Percentiles rank a stretch among this genome's conserved stretches.
Conservation (phyloP, 2,888 invertebrate genomes). For the Lasius fuliginosus region DNA sequence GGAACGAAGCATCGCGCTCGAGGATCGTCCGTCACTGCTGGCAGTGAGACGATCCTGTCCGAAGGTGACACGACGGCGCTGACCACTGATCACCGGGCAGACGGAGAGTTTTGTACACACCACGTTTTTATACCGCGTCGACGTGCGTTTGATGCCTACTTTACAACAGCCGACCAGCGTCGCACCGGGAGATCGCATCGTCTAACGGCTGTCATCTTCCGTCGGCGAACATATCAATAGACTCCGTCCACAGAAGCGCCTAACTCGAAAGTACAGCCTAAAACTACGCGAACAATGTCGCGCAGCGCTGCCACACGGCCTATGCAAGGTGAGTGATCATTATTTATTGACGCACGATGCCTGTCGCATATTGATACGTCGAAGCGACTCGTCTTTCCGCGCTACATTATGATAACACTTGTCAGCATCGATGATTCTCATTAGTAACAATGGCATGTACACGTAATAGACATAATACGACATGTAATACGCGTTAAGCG, state of each 20-base stretch:
- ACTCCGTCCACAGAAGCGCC: conserved; percentile 79
- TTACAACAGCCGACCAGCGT: conserved; percentile 61
- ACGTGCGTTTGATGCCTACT: conserved; percentile 72
- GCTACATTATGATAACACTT: background rate
- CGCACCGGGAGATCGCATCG: conserved; percentile 44
- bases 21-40: conserved; percentile 52
- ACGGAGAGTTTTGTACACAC: conserved; percentile 68
- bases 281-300: conserved; percentile 81
- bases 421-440: conserved; percentile 68
- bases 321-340: conserved; percentile 81
- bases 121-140: conserved; percentile 66
- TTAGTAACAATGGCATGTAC: conserved; percentile 32
- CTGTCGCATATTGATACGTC: background rate
- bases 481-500: background rate
- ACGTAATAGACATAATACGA: background rate
- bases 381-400: background rate
- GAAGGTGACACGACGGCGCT: conserved; percentile 11
- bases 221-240: conserved; percentile 74
- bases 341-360: background rate
- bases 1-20: conserved; percentile 16
- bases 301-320: conserved; percentile 85
- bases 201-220: conserved; percentile 56
- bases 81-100: conserved; percentile 30
- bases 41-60: conserved; percentile 42
- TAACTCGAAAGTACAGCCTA: conserved; percentile 66